A percentile compares a stretch with the other conserved stretches of the same genome.
These are phyloP conservation scores for Phoeniculus purpureus DNA, from an alignment of 2,797 vertebrate species.

Conservation along the genomic window DNA sequence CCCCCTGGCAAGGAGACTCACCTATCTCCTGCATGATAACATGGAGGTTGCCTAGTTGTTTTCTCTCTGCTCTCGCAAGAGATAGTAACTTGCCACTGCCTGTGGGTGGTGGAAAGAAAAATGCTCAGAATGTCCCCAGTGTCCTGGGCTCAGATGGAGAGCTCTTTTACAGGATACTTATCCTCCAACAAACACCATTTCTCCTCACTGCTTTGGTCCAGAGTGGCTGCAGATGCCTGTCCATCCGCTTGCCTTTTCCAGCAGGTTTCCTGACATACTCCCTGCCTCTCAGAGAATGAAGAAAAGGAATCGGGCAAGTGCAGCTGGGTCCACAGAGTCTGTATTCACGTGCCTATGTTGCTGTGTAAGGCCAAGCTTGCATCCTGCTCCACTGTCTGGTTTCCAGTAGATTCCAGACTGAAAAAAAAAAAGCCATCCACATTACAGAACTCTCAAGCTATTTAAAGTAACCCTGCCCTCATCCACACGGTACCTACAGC, in stretches of 20 bases:
- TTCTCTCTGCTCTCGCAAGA: not conserved
- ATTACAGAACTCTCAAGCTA: not conserved
- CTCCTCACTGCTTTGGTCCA: not conserved
- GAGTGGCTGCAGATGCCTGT: not conserved
- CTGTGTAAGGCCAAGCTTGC: not conserved
- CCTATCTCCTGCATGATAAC: not conserved
- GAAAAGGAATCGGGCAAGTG: not conserved
- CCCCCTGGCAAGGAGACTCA: not conserved
- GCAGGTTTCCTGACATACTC: not conserved
- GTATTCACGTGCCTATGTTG: not conserved
- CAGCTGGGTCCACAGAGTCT: not conserved
- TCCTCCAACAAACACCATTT: constrained; percentile 7
- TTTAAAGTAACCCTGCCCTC: not conserved
- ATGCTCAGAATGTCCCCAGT: constrained; percentile 11
- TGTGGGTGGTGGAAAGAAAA: constrained; percentile 13
- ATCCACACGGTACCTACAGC: not conserved
- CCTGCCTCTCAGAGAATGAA: not conserved
- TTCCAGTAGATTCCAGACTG: not conserved
- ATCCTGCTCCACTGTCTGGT: not conserved
- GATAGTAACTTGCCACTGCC: constrained; percentile 11
- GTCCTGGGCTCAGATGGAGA: not conserved
- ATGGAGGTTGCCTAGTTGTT: not conserved
- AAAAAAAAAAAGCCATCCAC: not conserved
- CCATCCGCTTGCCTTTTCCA: not conserved
- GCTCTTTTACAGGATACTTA: not conserved